A percentile compares a stretch with the other conserved stretches of the same genome.
These are phyloP conservation scores for Crenichthys baileyi DNA, from an alignment of 2,797 vertebrate species.

Conservation along the genomic window DNA sequence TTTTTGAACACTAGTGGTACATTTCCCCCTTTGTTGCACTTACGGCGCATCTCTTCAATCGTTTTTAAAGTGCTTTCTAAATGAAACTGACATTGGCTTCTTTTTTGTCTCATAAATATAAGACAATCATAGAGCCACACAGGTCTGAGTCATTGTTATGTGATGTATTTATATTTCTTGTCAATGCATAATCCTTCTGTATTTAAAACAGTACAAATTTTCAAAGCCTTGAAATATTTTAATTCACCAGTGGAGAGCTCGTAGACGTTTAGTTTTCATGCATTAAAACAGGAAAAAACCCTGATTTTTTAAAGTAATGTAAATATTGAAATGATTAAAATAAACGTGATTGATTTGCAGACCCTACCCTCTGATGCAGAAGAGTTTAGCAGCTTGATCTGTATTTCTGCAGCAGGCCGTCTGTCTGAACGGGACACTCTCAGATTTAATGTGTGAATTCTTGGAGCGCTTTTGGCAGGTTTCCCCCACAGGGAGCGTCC, in stretches of 20 bases:
- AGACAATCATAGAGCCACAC: neutral
- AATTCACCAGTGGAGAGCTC: neutral
- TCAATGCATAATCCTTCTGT: neutral
- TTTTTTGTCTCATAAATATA: neutral
- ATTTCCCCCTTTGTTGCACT: neutral
- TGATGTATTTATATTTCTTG: neutral
- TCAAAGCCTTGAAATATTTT: neutral
- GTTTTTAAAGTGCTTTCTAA: neutral
- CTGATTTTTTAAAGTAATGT: neutral
- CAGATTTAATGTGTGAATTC: constrained; percentile 14
- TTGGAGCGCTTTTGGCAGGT: constrained; percentile 37
- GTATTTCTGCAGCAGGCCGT: neutral
- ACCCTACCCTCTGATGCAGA: neutral
- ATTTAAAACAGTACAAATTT: neutral
- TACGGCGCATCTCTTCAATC: neutral
- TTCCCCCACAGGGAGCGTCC: constrained; percentile 21
- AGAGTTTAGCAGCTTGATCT: neutral
- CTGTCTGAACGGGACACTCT: constrained; percentile 13
- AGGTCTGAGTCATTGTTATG: neutral
- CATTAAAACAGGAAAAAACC: neutral
- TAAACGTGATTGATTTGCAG: no score
- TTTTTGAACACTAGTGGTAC: neutral
- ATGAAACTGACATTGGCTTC: neutral
- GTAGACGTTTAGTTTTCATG: neutral
- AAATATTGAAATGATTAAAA: neutral